Conservation (phyloP, 2,888 invertebrate genomes). For the Opisthograptis luteolata region DNA sequence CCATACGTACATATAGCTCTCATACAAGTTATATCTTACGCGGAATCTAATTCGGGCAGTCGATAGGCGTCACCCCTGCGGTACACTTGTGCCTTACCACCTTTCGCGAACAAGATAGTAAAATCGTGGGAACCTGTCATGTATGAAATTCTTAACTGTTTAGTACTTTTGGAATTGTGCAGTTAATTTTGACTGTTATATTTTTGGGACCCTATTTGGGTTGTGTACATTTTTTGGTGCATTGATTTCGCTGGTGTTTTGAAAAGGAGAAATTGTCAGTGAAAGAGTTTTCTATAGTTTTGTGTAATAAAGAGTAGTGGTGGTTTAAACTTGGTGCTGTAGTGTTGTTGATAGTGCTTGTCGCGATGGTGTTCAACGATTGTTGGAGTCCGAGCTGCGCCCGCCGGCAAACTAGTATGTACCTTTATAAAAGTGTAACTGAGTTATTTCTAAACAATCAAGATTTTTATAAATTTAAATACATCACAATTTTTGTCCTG, state of each 20-base stretch:
- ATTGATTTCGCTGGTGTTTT: too few relatives aligned
- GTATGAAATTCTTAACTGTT: too few relatives aligned
- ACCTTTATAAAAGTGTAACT: too few relatives aligned
- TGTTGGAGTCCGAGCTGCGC: constrained; percentile 65
- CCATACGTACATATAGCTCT: constrained; percentile 16
- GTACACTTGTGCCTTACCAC: constrained; percentile 1
- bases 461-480: neutral
- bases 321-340: neutral
- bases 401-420: constrained; percentile 53
- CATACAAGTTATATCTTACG: constrained; percentile 30
- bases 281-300: too few relatives aligned
- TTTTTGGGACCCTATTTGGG: too few relatives aligned
- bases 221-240: too few relatives aligned
- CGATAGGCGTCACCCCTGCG: constrained; percentile 23
- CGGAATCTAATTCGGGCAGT: constrained; percentile 31
- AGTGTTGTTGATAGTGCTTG: constrained; percentile 14
- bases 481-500: too few relatives aligned
- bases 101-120: neutral
- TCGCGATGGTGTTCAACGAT: constrained; percentile 72
- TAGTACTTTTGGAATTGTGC: too few relatives aligned
- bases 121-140: too few relatives aligned
- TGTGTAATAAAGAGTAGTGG: neutral
- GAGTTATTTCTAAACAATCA: constrained; percentile 4
- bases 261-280: too few relatives aligned
- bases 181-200: too few relatives aligned